Percentiles rank a stretch among this genome's conserved stretches.
Conservation (phyloP, 2,113 vertebrate species). For the Piprites chloris region DNA sequence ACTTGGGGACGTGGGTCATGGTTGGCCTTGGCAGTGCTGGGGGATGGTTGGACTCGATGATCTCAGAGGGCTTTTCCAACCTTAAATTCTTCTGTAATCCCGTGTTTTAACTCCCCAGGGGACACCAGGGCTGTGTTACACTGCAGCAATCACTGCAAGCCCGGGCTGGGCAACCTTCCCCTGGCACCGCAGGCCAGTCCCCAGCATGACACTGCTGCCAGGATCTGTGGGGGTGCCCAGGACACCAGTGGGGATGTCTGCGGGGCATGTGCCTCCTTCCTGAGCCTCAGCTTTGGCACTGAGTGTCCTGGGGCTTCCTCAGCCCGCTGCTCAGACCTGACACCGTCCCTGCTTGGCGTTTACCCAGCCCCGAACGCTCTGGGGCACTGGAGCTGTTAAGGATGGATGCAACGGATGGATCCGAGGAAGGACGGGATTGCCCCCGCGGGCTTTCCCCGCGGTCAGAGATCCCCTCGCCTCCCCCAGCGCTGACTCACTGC, state of each 20-base stretch:
- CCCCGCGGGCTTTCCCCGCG: not conserved
- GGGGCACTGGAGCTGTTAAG: not conserved
- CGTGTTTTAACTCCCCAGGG: not conserved
- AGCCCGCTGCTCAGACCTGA: rapidly evolving
- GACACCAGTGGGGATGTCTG: no score
- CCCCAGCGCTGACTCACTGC: not conserved
- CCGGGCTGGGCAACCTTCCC: not conserved
- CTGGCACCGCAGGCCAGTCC: rapidly evolving
- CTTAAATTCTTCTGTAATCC: not conserved
- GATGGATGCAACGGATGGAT: no score
- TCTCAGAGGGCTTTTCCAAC: not conserved
- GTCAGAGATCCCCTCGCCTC: not conserved
- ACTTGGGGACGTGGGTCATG: no score
- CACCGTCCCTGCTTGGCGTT: rapidly evolving
- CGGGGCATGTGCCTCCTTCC: not conserved
- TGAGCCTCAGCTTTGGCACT: no score
- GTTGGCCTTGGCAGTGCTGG: not conserved
- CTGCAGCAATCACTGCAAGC: not conserved
- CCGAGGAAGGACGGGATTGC: not conserved
- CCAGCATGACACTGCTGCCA: not conserved
- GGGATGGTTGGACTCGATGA: no score
- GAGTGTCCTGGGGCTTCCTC: not conserved
- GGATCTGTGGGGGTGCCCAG: no score
- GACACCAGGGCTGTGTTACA: rapidly evolving
- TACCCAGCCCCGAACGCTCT: not conserved